These are phyloP conservation scores for Hesperia comma DNA, from an alignment of 2,888 invertebrate species.

Conservation along the genomic window DNA sequence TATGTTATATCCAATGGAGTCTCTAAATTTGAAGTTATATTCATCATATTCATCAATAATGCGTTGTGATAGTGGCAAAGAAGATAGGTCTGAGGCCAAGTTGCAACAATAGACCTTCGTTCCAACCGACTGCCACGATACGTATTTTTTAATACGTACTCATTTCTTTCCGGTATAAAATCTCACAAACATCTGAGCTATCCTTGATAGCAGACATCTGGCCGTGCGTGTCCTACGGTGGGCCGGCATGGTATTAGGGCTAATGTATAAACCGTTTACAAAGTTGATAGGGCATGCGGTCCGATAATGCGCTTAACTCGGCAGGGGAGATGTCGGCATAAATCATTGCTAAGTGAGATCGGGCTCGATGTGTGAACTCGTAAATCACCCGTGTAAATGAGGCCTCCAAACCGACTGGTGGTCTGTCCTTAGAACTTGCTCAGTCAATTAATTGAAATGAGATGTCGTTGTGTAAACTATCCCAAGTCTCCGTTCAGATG, in stretches of 20 bases:
- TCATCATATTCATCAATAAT: too few species aligned
- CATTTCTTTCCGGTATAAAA: not conserved
- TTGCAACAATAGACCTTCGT: too few species aligned
- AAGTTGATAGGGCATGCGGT: slow-evolving; percentile 76
- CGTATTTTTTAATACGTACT: too few species aligned
- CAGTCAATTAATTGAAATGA: slow-evolving; percentile 35
- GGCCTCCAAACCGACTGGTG: slow-evolving; percentile 65
- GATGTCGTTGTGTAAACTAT: slow-evolving; percentile 30
- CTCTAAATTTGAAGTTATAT: too few species aligned
- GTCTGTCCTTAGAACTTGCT: slow-evolving; percentile 59
- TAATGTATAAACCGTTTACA: slow-evolving; percentile 62
- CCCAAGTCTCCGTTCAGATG: not conserved
- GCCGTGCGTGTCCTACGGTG: slow-evolving; percentile 22
- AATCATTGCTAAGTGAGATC: slow-evolving; percentile 82
- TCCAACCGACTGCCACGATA: too few species aligned
- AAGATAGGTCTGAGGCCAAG: too few species aligned
- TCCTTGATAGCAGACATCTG: slow-evolving; percentile 31
- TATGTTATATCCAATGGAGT: too few species aligned
- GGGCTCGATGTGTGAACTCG: slow-evolving; percentile 80
- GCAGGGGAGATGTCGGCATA: slow-evolving; percentile 77
- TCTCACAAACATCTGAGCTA: not conserved
- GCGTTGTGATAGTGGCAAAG: too few species aligned
- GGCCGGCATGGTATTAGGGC: slow-evolving; percentile 40
- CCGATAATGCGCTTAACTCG: slow-evolving; percentile 79
- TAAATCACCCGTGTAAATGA: slow-evolving; percentile 81